phyloP scores from a whole-genome alignment of 1,140 invertebrate genomes.

The Octopus bimaculoides region DNA sequence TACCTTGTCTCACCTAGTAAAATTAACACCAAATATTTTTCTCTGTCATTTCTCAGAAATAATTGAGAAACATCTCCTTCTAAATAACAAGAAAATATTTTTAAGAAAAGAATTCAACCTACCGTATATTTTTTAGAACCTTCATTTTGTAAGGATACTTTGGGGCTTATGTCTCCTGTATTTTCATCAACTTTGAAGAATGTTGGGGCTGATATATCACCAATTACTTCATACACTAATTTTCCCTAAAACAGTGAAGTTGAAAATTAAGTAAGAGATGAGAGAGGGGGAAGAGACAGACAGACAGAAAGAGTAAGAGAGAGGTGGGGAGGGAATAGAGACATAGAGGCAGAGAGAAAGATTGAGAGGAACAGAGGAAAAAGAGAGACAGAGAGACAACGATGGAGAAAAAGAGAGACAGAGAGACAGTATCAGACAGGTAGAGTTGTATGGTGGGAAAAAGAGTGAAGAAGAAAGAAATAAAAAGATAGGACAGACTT shows the following conservation, averaged over 20 bases:
- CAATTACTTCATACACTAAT: conserved; percentile 41
- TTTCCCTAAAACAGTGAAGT: conserved; percentile 28
- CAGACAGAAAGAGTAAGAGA: not conserved
- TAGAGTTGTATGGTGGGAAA: too few relatives aligned
- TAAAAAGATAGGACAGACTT: not conserved
- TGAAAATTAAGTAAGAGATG: conserved; percentile 1
- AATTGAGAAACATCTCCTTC: too few relatives aligned
- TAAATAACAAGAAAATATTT: too few relatives aligned
- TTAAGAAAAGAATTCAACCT: not conserved
- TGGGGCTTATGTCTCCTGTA: conserved; percentile 18
- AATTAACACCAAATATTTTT: too few relatives aligned
- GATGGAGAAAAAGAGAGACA: not conserved
- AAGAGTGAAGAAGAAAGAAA: not conserved
- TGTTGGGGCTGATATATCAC: conserved; percentile 35
- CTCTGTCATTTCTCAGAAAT: too few relatives aligned
- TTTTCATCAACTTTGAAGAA: conserved; percentile 33
- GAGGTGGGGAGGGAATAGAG: not conserved
- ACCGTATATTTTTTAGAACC: conserved; percentile 22
- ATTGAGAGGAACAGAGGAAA: not conserved
- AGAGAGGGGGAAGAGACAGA: not conserved
- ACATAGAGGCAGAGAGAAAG: too few relatives aligned
- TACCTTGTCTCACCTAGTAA: too few relatives aligned
- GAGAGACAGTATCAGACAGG: not conserved
- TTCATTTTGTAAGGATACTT: not conserved
- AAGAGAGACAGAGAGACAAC: not conserved